Evolutionary conservation across 2,888 invertebrate species (phyloP).

Genomic region (Apotomis capreana): DNA sequence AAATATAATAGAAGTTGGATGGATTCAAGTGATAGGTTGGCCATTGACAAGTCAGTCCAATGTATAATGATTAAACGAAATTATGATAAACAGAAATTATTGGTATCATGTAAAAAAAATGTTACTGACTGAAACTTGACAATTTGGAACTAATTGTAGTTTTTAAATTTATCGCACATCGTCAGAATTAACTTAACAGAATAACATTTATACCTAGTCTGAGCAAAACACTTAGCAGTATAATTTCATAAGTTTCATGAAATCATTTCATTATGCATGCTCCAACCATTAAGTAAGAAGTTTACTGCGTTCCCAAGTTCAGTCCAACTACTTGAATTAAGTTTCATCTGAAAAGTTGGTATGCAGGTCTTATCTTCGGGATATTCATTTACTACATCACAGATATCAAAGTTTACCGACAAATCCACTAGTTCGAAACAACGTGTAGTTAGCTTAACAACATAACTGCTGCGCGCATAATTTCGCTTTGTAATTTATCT

Average conservation of each 20-base stretch:
- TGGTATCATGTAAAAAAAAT: no score
- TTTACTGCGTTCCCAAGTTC: conserved; percentile 56
- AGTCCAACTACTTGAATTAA: conserved; percentile 52
- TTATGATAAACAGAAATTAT: no score
- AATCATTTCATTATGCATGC: conserved; percentile 52
- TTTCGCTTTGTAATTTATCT: conserved; percentile 29
- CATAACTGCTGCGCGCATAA: conserved; percentile 2
- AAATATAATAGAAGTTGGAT: no score
- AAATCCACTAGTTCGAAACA: conserved; percentile 14
- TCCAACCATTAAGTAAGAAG: conserved; percentile 55
- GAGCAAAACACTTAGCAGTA: conserved; percentile 32
- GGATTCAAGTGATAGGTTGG: no score
- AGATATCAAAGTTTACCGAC: conserved; percentile 31
- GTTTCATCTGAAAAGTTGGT: conserved; percentile 50
- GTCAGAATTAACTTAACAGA: conserved; percentile 3
- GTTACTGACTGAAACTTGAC: not conserved
- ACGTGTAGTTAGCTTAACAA: conserved; percentile 29
- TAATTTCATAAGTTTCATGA: conserved; percentile 44
- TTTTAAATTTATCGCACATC: not conserved
- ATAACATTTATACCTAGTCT: not conserved
- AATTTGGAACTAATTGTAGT: not conserved
- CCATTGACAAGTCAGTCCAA: no score
- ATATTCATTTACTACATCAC: conserved; percentile 21
- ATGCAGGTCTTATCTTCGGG: conserved; percentile 36
- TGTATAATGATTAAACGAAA: no score